phyloP scores from a whole-genome alignment of 1,140 invertebrate species.

The Leguminivora glycinivorella region DNA sequence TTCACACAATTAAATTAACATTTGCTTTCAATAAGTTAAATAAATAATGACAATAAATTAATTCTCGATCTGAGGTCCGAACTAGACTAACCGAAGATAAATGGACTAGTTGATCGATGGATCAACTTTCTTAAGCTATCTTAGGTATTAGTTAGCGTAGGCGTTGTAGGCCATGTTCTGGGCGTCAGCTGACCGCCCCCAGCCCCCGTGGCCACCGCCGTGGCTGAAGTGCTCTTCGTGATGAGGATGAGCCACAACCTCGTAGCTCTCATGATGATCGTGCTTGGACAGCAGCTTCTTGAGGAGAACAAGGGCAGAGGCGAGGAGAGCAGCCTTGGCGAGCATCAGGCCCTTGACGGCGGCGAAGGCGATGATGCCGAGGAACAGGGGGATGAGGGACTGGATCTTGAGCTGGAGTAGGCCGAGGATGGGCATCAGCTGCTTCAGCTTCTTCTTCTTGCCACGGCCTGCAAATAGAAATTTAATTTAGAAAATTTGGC shows the following conservation, averaged over 20 bases:
- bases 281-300: constrained; percentile 89
- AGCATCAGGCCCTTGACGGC: constrained; percentile 90
- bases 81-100: constrained; percentile 48
- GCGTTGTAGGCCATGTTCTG: constrained; percentile 71
- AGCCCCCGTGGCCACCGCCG: constrained; percentile 61
- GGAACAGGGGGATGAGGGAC: constrained; percentile 86
- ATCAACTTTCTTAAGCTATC: constrained; percentile 40
- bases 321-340: constrained; percentile 88
- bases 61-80: constrained; percentile 64
- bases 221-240: constrained; percentile 80
- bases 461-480: constrained; percentile 80
- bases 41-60: constrained; percentile 62
- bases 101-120: constrained; percentile 30
- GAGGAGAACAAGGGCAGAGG: constrained; percentile 86
- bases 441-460: constrained; percentile 86
- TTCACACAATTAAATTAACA: constrained; percentile 58
- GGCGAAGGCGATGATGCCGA: constrained; percentile 88
- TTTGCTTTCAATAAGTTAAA: constrained; percentile 52
- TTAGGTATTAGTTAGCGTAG: constrained; percentile 69
- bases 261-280: constrained; percentile 84
- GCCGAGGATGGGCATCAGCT: constrained; percentile 85
- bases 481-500: background rate
- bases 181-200: constrained; percentile 69
- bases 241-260: constrained; percentile 85
- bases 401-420: constrained; percentile 89